Base-by-base conservation (phyloP, 1,140 invertebrate species). In the Hyles euphorbiae region DNA sequence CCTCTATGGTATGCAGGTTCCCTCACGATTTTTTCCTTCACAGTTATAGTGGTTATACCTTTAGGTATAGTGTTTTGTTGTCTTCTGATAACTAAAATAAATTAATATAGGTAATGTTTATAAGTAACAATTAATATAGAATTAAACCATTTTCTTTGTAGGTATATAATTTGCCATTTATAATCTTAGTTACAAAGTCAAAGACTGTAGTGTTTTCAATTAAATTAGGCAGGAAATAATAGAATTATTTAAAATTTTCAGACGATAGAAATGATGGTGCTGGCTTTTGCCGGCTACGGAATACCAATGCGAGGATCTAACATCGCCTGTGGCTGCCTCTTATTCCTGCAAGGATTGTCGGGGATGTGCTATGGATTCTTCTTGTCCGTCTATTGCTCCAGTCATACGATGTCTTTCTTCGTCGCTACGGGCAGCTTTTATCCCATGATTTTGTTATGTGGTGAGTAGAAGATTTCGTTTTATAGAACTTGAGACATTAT, bases 341-440 rank as follows among this genome's bases (percentile, higher is more conserved):
- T 90, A 61, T 88, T 89, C 72, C 68, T 90, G 6, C 89, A 90
- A 63, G 90, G 90, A 0, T 64, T 91, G 5, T 79, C 78, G 40
- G 91, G 91, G 8, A 91, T 92, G 90, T 87, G 84, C 74, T 91
- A 88, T 66, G 90, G 95, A 12, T 93, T 98, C 68, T 90, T 96
- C 1, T 93, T 97, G 44, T 97, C 96, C 0, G 90, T 95, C 0
- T 81, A 94, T 33, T 95, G 94, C 68, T 91, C 92, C 8, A 93
- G 94, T 43, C 95, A 96, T 67, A 93, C 92, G 0, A 90, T 94
- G 58, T 95, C 96, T 0, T 96, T 97, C 88, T 96, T 96, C 77
- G 90, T 96, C 12, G 92, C 95, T 4, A 93, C 95, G 0, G 96
- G 96, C 1, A 95, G 93, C 55, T 97, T 98, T 74, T 97, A 97